Base-by-base conservation (phyloP, 1,140 invertebrate species). In the Drosophila repletoides region DNA sequence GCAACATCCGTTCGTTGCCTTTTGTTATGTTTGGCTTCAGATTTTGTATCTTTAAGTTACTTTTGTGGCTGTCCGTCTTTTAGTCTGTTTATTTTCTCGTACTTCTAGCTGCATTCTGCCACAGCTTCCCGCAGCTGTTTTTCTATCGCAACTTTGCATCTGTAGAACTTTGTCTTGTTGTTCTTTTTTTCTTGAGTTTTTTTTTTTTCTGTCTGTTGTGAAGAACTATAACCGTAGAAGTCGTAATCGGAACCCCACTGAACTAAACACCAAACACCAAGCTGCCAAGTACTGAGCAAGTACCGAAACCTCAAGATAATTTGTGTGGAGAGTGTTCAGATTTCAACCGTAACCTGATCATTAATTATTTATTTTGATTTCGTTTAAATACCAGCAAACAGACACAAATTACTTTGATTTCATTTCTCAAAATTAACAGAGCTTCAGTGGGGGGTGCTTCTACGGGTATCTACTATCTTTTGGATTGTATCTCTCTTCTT, bases 361-460 rank as follows among this genome's bases (percentile, higher is more conserved):
- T 52, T 52, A 60, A 67, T 61, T 67, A 67, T 67, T 67, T 67
- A 45, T 52, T 60, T 60, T 31, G 45, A 51, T 59, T 59, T 49
- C 43, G 40, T 43, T 66, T 49, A 51, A 66, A 59, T 66, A 19
- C 14, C 43, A 33, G 24, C 38, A 33, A 56, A 41, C 41, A 21
- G 28, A 45, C 41, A 59, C 41, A 65, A 59, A 58, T 65, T 65
- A 38, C 41, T 65, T 64, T 48, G 40, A 64, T 64, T 64, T 64
- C 51, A 56, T 64, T 64, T 24, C 26, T 7, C 21, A 46, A 19
- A 45, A 46, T 12, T 26, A n/a, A n/a, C n/a, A n/a, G n/a, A n/a
- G n/a, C n/a, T n/a, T n/a, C n/a, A n/a, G n/a, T n/a, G n/a, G n/a
- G n/a, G n/a, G n/a, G n/a, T n/a, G n/a, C n/a, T n/a, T n/a, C n/a